These are phyloP conservation scores for Rhodophaea formosa DNA, from an alignment of 2,888 invertebrate species.

Conservation along the genomic window DNA sequence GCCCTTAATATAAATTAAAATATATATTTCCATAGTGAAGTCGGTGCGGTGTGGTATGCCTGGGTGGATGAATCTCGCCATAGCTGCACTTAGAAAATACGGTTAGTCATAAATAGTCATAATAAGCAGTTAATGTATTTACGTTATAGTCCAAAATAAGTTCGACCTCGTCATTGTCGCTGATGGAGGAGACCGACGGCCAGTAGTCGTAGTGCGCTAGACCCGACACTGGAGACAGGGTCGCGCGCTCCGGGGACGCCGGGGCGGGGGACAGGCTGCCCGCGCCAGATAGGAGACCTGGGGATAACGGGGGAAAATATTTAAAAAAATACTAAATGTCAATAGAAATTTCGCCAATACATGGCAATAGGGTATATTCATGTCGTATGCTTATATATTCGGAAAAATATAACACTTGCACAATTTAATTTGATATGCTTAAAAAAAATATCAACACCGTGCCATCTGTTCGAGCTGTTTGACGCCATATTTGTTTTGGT, in stretches of 20 bases:
- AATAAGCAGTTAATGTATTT: conserved; percentile 37
- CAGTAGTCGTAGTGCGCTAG: conserved; percentile 54
- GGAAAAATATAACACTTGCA: no score
- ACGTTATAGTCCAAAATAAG: conserved; percentile 66
- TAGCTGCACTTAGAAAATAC: neutral
- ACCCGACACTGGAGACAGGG: conserved; percentile 36
- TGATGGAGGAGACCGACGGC: conserved; percentile 59
- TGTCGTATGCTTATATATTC: no score
- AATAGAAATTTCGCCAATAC: no score
- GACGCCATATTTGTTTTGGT: no score
- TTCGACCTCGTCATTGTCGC: conserved; percentile 67
- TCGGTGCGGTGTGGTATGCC: neutral
- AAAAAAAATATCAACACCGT: no score
- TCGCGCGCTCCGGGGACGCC: conserved; percentile 37
- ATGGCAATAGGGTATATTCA: no score
- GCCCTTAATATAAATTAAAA: no score
- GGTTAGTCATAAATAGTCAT: conserved; percentile 13
- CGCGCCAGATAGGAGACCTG: conserved; percentile 28
- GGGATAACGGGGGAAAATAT: neutral
- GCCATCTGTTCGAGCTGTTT: no score
- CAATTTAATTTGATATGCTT: no score
- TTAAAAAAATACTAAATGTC: conserved; percentile 6
- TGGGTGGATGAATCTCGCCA: neutral
- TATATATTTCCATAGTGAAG: no score
- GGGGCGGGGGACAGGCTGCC: conserved; percentile 32